These are phyloP conservation scores for Perizoma affinitatum DNA, from an alignment of 2,888 invertebrate species.

Conservation along the genomic window DNA sequence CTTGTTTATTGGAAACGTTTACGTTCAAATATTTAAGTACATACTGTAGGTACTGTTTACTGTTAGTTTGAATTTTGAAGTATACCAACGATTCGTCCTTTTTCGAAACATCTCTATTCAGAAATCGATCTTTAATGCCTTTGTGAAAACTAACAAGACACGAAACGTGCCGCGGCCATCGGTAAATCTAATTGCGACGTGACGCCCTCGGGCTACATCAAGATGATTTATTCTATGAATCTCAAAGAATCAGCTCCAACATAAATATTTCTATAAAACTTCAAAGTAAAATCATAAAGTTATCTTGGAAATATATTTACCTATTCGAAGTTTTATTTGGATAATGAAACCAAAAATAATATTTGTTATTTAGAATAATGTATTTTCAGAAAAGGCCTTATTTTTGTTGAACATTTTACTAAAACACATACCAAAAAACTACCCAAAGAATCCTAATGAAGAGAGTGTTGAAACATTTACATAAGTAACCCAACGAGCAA, in stretches of 20 bases:
- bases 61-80: no score
- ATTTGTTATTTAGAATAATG: no score
- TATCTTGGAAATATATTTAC: not conserved
- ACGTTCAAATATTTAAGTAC: no score
- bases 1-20: no score
- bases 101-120: slow-evolving; percentile 14
- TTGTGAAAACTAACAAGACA: slow-evolving; percentile 11
- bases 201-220: slow-evolving; percentile 9
- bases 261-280: slow-evolving; percentile 12
- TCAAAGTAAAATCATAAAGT: not conserved
- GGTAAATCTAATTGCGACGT: slow-evolving; percentile 21
- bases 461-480: no score
- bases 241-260: slow-evolving; percentile 3
- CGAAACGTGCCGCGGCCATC: slow-evolving; percentile 15
- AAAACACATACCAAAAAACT: no score
- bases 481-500: no score
- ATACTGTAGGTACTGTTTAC: no score
- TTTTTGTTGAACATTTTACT: no score
- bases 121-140: slow-evolving; percentile 17
- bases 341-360: no score
- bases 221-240: slow-evolving; percentile 11
- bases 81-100: slow-evolving; percentile 1
- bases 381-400: no score
- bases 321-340: not conserved
- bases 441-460: no score